phyloP scores from a whole-genome alignment of 2,113 vertebrate species.

The Stigmatopora argus region DNA sequence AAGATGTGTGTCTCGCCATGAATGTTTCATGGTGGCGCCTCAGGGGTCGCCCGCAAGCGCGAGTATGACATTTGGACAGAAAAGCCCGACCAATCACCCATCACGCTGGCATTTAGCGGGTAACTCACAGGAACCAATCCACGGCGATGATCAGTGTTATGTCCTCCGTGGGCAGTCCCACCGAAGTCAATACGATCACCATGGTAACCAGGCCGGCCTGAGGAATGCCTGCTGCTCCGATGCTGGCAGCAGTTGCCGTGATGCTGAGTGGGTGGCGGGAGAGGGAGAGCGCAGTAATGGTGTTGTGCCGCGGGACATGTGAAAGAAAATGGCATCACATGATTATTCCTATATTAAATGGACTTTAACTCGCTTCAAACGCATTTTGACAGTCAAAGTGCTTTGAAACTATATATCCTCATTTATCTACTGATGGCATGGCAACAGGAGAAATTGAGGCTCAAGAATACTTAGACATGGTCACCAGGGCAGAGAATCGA shows the following conservation, averaged over 20 bases:
- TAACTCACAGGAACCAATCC: slow-evolving; percentile 98
- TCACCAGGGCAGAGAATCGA: no score
- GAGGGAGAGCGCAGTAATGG: slow-evolving; percentile 40
- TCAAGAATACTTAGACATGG: no score
- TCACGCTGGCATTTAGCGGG: slow-evolving; percentile 67
- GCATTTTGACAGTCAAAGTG: no score
- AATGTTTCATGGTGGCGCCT: slow-evolving; percentile 42
- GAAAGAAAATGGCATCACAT: slow-evolving; percentile 2
- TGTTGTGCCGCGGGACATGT: slow-evolving; percentile 30
- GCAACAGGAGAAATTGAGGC: no score
- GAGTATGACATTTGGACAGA: slow-evolving; percentile 61
- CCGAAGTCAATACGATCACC: slow-evolving; percentile 95
- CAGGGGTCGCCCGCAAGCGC: slow-evolving; percentile 46
- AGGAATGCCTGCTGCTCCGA: slow-evolving; percentile 94
- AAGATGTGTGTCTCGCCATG: neutral
- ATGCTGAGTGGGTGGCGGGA: slow-evolving; percentile 74
- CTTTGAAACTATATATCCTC: no score
- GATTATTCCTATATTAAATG: no score
- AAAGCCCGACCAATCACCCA: slow-evolving; percentile 46
- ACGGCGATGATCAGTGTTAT: slow-evolving; percentile 93
- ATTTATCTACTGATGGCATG: no score
- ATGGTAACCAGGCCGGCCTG: slow-evolving; percentile 97
- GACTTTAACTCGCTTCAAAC: no score
- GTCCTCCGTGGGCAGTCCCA: slow-evolving; percentile 93
- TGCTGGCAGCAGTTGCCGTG: slow-evolving; percentile 93